Evolutionary conservation across 2,797 vertebrate species (phyloP), one percentile per base, ranked within the genome.

Genomic region (Pseudomugil tenellus): DNA sequence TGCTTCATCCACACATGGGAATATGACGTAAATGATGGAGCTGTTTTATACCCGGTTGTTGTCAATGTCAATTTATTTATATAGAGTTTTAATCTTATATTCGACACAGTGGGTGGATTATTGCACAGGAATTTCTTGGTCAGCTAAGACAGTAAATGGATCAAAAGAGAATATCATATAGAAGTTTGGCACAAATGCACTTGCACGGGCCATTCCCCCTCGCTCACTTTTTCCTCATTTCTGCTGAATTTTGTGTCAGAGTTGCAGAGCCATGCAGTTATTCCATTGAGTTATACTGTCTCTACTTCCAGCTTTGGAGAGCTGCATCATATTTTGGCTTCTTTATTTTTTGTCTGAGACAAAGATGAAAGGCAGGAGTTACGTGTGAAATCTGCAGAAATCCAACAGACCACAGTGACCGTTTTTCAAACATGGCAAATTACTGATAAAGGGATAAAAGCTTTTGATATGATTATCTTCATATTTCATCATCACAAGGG

Each of bases 231-330:
- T 70, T 67, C 73, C 59, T 71, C 51, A 55, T 70, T 80, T 73
- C 29, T 90, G 91, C 90, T 92, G 88, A 91, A 86, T 84, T 87
- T 23, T 69, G 74, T 23, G 73, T 76, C 80, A 73, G 77, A 88
- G 85, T 87, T 90, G 91, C 91, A 85, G 83, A 91, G 86, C 75
- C 69, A 41, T 59, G 83, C 89, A 92, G 48, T 90, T 90, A 84
- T 90, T 92, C 81, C 81, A 89, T 84, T 73, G 85, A 89, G 82
- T 90, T 89, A 92, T 63, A 60, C 74, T 39, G 28, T 32, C 70
- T 70, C 69, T 71, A 51, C 68, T 76, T 28, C 66, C 34, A 43
- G 54, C 52, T 51, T 57, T 72, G 75, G 52, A 72, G 74, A 80
- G 56, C 53, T 51, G 79, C 72, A 83, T 82, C 84, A 79, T 73